Evolutionary conservation across 2,113 vertebrate species (phyloP).

Genomic region (Leucopsar rothschildi): DNA sequence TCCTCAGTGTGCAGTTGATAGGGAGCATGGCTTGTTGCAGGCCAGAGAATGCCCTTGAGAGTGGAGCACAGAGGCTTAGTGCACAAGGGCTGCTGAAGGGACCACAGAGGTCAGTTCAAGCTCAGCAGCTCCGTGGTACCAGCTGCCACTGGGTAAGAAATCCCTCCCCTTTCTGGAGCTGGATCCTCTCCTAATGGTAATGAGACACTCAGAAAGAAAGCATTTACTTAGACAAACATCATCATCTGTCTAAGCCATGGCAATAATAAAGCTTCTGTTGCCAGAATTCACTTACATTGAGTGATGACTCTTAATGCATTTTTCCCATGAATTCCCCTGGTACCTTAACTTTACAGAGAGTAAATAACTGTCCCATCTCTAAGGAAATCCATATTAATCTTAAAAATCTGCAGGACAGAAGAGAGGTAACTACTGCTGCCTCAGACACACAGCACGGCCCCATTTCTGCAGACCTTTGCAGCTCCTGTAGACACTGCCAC

Average conservation of each 20-base stretch:
- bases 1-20: constrained; percentile 16
- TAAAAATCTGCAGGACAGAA: neutral
- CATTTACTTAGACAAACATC: constrained; percentile 62
- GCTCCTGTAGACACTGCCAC: neutral
- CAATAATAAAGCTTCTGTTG: constrained; percentile 57
- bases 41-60: neutral
- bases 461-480: neutral
- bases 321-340: constrained; percentile 29
- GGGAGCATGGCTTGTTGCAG: neutral
- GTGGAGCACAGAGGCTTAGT: neutral
- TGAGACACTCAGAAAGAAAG: constrained; percentile 37
- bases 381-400: constrained; percentile 12
- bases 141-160: neutral
- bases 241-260: constrained; percentile 53
- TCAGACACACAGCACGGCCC: neutral
- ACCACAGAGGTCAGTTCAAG: neutral
- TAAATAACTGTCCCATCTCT: constrained; percentile 18
- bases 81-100: neutral
- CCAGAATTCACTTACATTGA: constrained; percentile 54
- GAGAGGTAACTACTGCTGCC: neutral
- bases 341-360: constrained; percentile 35
- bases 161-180: neutral
- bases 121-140: neutral
- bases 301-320: constrained; percentile 46
- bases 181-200: constrained; percentile 57